These are phyloP conservation scores for Liparis tanakae DNA, from an alignment of 2,797 vertebrate genomes.

Conservation along the genomic window DNA sequence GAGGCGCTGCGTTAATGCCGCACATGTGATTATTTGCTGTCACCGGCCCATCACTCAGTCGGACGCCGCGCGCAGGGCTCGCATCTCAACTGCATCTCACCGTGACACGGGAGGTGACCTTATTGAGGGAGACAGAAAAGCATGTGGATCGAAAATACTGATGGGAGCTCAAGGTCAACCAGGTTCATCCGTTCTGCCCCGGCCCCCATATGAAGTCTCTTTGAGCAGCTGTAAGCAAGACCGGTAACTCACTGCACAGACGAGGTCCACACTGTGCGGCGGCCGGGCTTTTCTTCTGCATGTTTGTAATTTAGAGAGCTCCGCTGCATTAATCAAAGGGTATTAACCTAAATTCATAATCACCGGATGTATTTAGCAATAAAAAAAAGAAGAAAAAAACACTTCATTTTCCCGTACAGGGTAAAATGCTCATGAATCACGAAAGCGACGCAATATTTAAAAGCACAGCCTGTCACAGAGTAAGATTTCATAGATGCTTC, in stretches of 20 bases:
- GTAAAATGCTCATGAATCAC: constrained; percentile 27
- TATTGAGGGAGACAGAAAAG: constrained; percentile 39
- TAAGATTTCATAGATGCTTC: constrained; percentile 28
- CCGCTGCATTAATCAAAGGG: constrained; percentile 53
- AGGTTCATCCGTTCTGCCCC: constrained; percentile 64
- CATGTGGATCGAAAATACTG: constrained; percentile 68
- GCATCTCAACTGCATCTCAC: constrained; percentile 59
- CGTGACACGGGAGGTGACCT: constrained; percentile 73
- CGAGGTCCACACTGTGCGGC: constrained; percentile 28
- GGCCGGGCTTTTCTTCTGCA: constrained; percentile 38
- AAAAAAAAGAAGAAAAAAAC: not conserved
- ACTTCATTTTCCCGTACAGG: constrained; percentile 6
- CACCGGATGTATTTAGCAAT: constrained; percentile 10
- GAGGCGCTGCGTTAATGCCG: constrained; percentile 26
- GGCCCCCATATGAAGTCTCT: constrained; percentile 61
- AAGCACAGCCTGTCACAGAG: constrained; percentile 27
- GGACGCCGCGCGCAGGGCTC: constrained; percentile 62
- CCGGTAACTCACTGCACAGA: constrained; percentile 59
- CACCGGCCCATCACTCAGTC: constrained; percentile 60
- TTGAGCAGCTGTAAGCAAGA: constrained; percentile 71
- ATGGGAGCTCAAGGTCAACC: constrained; percentile 73
- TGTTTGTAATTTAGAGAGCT: constrained; percentile 52
- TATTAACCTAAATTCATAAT: constrained; percentile 63
- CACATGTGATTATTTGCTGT: constrained; percentile 70
- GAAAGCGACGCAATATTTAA: constrained; percentile 29